These are phyloP conservation scores for Malthinus flaveolus DNA, from an alignment of 2,888 invertebrate genomes.

Conservation along the genomic window DNA sequence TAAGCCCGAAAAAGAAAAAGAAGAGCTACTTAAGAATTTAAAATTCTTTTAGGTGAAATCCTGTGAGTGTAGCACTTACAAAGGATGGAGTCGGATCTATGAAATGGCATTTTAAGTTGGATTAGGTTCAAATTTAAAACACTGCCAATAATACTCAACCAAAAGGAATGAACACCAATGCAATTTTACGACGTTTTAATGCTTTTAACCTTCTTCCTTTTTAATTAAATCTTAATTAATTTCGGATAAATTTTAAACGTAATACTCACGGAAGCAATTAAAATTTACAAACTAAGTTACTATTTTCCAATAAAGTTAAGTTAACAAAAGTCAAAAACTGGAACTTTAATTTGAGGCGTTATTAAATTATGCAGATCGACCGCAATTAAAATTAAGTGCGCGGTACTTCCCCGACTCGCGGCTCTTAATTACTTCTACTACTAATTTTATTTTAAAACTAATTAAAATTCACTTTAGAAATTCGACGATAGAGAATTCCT, in stretches of 20 bases:
- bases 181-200: conserved; percentile 32
- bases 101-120: conserved; percentile 59
- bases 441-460: no score
- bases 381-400: no score
- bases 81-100: conserved; percentile 54
- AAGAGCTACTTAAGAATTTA: conserved; percentile 54
- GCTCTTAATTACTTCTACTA: no score
- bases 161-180: conserved; percentile 40
- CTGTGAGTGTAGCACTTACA: conserved; percentile 54
- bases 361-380: no score
- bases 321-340: no score
- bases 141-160: conserved; percentile 55
- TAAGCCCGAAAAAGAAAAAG: conserved; percentile 25
- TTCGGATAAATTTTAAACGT: not conserved
- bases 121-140: conserved; percentile 58
- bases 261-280: not conserved
- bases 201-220: conserved; percentile 14
- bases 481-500: no score
- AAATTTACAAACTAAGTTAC: not conserved
- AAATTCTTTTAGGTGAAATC: conserved; percentile 57
- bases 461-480: no score
- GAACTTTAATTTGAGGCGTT: no score
- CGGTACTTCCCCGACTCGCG: no score
- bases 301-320: no score
- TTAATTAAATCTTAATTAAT: conserved; percentile 6